Evolutionary conservation across 2,797 vertebrate species (phyloP).

Genomic region (Ceryle rudis): DNA sequence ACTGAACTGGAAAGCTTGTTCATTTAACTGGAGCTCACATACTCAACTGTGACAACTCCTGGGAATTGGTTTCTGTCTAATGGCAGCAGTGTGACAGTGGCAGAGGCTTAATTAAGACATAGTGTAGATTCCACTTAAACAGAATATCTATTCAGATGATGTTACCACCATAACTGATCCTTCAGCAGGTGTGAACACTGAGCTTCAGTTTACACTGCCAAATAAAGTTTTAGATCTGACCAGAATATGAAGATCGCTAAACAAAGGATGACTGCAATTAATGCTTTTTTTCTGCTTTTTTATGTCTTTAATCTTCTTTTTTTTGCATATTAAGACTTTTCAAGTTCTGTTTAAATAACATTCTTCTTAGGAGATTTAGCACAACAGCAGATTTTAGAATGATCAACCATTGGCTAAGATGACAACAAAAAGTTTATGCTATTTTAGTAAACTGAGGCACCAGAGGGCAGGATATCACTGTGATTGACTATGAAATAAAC

Average conservation of each 20-base stretch:
- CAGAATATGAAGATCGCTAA: background rate
- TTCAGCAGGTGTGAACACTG: background rate
- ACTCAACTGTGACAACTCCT: background rate
- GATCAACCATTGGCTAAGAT: background rate
- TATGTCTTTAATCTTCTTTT: background rate
- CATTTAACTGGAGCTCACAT: background rate
- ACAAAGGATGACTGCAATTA: background rate
- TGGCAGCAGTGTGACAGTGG: background rate
- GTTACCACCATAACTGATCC: background rate
- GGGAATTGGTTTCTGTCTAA: background rate
- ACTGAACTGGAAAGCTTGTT: background rate
- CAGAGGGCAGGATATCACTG: background rate
- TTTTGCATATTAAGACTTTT: background rate
- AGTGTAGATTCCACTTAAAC: background rate
- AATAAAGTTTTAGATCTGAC: background rate
- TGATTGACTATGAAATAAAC: background rate
- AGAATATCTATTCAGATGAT: background rate
- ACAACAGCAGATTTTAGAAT: background rate
- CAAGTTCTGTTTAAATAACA: background rate
- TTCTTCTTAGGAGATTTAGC: background rate
- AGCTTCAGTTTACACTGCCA: background rate
- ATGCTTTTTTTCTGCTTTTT: accelerated
- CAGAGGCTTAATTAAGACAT: background rate
- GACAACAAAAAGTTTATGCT: background rate
- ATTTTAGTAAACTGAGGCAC: background rate